Evolutionary conservation across 2,797 vertebrate genomes (phyloP), one percentile per base, ranked within the genome.

Genomic region (Coluber constrictor): DNA sequence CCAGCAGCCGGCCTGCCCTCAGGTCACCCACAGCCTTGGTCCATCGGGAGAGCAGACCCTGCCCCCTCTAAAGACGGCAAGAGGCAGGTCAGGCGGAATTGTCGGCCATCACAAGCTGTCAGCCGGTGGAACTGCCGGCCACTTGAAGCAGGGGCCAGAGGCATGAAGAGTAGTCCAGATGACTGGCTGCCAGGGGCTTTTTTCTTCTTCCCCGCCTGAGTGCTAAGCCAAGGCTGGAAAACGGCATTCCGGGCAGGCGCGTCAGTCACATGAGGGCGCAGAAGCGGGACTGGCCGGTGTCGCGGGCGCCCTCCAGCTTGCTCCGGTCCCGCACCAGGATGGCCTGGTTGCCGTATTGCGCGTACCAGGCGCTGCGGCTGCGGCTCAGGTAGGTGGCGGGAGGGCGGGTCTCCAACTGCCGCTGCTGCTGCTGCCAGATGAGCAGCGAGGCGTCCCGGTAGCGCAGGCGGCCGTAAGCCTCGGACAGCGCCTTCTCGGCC

Each of bases 351-450:
- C 98, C 98, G 1, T 98, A 98, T 94, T 97, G 98, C 0, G 98
- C 98, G 97, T 99, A 99, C 98, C 98, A 98, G 95, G 98, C 95
- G 4, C 99, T 99, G 54, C 98, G 98, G 93, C 98, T 99, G 61
- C 99, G 98, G 97, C 94, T 98, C 94, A 99, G 98, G 97, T 99
- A 99, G 0, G 98, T 98, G 87, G 97, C 93, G 0, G 98, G 98
- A 9, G 0, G 95, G n/a, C n/a, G n/a, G 97, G 0, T 94, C 92
- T 98, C 97, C 95, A 98, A 90, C 4, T 98, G 96, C 95, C 97
- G 97, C 97, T 99, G 99, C 97, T 99, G 98, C 97, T 98, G 99
- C 94, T 98, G 98, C 99, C 99, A 99, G 95, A 99, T 97, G 88
- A 99, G 97, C 96, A 99, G 94, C 0, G 99, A 99, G 0, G 98